Evolutionary conservation across 2,888 invertebrate species (phyloP).

Genomic region (Invenusta paracnida): DNA sequence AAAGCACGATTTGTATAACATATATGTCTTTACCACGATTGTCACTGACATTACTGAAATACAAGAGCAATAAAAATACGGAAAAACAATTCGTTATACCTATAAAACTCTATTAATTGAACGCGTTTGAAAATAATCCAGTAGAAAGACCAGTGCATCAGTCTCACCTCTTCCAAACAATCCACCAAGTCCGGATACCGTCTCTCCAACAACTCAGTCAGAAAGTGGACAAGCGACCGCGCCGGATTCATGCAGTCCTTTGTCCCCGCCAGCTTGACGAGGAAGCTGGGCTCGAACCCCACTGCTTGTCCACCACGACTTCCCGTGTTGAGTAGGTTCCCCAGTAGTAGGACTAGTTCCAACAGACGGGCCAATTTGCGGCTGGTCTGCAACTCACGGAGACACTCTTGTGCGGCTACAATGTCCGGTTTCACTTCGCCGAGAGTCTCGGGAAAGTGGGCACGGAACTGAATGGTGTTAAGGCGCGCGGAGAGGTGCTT

Average conservation of each 20-base stretch:
- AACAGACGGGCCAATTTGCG: conserved; percentile 82
- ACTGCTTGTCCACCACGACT: conserved; percentile 84
- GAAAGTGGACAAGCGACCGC: conserved; percentile 82
- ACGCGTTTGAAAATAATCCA: no score
- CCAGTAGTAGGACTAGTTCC: conserved; percentile 79
- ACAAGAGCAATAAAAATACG: no score
- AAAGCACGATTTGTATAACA: no score
- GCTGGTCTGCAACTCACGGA: conserved; percentile 62
- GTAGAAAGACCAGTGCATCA: no score
- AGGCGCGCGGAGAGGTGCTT: conserved; percentile 79
- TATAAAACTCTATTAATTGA: no score
- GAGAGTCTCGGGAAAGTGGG: conserved; percentile 79
- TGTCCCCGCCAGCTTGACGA: conserved; percentile 65
- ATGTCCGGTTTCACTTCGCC: conserved; percentile 79
- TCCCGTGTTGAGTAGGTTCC: conserved; percentile 94
- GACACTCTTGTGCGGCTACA: conserved; percentile 47
- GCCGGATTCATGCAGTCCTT: conserved; percentile 88
- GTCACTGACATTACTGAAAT: no score
- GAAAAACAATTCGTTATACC: no score
- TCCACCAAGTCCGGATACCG: conserved; percentile 78
- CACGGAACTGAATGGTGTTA: conserved; percentile 81
- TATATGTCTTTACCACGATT: no score
- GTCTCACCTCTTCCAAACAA: conserved; percentile 79
- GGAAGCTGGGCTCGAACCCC: conserved; percentile 90
- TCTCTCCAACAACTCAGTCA: conserved; percentile 78